Percentiles rank a stretch among this genome's conserved stretches.
Evolutionary conservation across 2,797 vertebrate species (phyloP).

Genomic region (Thalassophryne amazonica): DNA sequence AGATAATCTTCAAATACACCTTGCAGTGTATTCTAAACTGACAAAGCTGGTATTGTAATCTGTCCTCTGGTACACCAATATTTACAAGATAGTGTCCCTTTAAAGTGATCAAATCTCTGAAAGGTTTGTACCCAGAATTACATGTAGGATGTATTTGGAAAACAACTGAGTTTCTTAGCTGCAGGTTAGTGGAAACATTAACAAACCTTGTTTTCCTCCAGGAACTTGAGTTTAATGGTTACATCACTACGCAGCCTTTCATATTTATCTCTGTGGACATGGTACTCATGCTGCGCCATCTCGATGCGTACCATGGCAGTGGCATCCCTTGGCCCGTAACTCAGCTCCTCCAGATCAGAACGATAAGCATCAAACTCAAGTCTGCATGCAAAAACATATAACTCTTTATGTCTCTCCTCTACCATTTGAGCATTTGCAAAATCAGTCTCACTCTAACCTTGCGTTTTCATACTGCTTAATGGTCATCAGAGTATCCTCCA

Average conservation of each 20-base stretch:
- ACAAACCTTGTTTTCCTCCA: conserved; percentile 95
- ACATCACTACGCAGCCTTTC: conserved; percentile 93
- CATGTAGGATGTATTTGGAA: too few species aligned
- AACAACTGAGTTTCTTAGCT: too few species aligned
- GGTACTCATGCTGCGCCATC: conserved; percentile 89
- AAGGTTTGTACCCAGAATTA: too few species aligned
- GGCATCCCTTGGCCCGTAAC: conserved; percentile 86
- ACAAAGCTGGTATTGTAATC: too few species aligned
- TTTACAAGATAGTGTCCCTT: too few species aligned
- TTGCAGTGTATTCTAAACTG: too few species aligned
- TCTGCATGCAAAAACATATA: conserved; percentile 58
- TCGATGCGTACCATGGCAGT: conserved; percentile 87
- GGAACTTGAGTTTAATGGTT: conserved; percentile 96
- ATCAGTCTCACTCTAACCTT: conserved; percentile 71
- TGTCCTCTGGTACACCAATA: too few species aligned
- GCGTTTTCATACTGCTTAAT: conserved; percentile 93
- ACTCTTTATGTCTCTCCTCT: not conserved
- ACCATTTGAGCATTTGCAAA: not conserved
- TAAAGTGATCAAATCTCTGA: too few species aligned
- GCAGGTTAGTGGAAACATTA: not conserved
- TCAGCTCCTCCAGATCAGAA: conserved; percentile 94
- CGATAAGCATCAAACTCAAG: conserved; percentile 96
- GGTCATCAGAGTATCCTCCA: conserved; percentile 97
- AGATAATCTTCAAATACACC: too few species aligned
- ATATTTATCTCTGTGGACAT: conserved; percentile 91